These are phyloP conservation scores for Microcebus jonahi DNA, from an alignment of 2,113 vertebrate genomes.

Conservation along the genomic window DNA sequence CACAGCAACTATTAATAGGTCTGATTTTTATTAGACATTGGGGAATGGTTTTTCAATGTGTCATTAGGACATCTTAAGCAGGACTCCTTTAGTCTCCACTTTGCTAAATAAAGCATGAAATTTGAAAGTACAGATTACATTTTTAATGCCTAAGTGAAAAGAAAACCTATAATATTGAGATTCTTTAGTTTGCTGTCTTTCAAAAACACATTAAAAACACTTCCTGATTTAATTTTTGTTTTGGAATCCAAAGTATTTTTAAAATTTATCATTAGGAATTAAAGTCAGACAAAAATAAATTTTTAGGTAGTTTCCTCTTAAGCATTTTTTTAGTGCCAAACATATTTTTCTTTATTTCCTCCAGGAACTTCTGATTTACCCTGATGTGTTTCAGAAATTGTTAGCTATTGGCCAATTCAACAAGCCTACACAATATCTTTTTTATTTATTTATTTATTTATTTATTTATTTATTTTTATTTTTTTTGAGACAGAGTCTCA, in stretches of 20 bases:
- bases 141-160: conserved; percentile 5
- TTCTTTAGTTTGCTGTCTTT: conserved; percentile 24
- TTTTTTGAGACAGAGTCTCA: too few relatives aligned
- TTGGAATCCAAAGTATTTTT: conserved; percentile 52
- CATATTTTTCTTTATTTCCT: background rate
- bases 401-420: background rate
- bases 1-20: background rate
- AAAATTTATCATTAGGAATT: conserved; percentile 9
- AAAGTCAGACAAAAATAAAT: conserved; percentile 43
- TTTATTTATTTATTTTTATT: too few relatives aligned
- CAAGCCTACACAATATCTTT: background rate
- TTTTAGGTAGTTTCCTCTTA: background rate
- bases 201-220: conserved; percentile 34
- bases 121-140: conserved; percentile 17
- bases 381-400: background rate
- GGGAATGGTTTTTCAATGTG: background rate
- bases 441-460: too few relatives aligned
- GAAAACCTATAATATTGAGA: conserved; percentile 1
- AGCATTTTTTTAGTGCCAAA: background rate
- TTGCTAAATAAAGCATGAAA: conserved; percentile 36
- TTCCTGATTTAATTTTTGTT: conserved; percentile 17
- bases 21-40: background rate
- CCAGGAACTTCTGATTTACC: background rate
- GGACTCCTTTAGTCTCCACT: background rate
- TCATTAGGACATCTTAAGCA: background rate